Evolutionary conservation across 1,140 invertebrate genomes (phyloP), one percentile per base, ranked within the genome.

Genomic region (Zaprionus capensis): DNA sequence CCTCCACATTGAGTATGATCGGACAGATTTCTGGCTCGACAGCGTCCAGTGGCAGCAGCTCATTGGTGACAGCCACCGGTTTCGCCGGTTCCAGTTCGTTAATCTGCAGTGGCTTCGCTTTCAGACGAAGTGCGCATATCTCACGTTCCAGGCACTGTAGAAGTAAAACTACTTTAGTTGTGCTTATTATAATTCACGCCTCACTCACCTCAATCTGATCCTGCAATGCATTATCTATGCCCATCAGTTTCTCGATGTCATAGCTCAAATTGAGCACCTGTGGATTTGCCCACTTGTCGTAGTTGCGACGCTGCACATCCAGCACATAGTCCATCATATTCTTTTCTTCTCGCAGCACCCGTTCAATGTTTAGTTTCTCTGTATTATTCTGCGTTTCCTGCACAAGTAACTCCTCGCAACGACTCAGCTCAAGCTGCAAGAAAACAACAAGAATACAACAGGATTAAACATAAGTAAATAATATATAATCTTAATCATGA

Each of bases 321-420:
- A 94, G 64, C 11, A 94, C 44, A 62, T 93, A 92, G 2, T 80
- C 74, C 3, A 95, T 79, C 49, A 94, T 93, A 2, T 92, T 86
- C 68, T 94, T 93, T 78, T 95, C 94, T 61, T 94, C 94, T 36
- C 94, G 93, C n/a, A 95, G 83, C 26, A 94, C 86, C 1, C 93
- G 93, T 2, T 95, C 46, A 11, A 95, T 92, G 75, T 94, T 94
- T n/a, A 94, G 74, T 69, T 94, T 94, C 61, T 94, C 93, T 0
- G 95, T 95, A 71, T 95, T 95, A 36, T 93, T 92, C 58, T 93
- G 92, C 3, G 94, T 93, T 20, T 93, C 82, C 51, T 79, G 70
- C 11, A 92, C 74, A n/a, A 92, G 46, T 38, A 81, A 73, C 61
- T 78, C 93, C 78, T 71, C 93, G 82, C 62, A 95, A 69, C 67